phyloP scores from a whole-genome alignment of 2,797 vertebrate species.

The Melanotaenia maccullochi region DNA sequence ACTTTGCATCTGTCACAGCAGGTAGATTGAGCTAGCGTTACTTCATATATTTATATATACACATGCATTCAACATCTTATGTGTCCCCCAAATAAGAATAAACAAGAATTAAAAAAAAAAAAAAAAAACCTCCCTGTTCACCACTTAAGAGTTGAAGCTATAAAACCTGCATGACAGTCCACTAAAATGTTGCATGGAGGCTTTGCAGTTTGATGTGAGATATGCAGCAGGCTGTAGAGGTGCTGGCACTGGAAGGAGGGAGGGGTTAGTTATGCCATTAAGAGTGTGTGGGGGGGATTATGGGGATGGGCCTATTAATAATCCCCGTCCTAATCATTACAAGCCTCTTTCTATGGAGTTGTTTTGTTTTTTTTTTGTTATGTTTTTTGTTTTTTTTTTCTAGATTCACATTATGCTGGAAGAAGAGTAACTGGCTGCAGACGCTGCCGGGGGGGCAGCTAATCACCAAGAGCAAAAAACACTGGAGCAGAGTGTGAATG shows the following conservation, averaged over 20 bases:
- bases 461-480: conserved; percentile 91
- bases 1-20: conserved; percentile 94
- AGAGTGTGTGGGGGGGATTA: conserved; percentile 79
- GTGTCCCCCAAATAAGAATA: conserved; percentile 74
- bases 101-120: conserved; percentile 81
- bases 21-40: conserved; percentile 94
- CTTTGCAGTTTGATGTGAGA: conserved; percentile 85
- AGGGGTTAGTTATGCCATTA: conserved; percentile 75
- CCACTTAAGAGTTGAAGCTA: conserved; percentile 90
- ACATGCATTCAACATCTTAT: conserved; percentile 96
- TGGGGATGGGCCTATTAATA: conserved; percentile 73
- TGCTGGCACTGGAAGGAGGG: conserved; percentile 68
- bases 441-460: conserved; percentile 84
- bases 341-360: conserved; percentile 67
- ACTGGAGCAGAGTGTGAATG: conserved; percentile 91
- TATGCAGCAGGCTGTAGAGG: conserved; percentile 88
- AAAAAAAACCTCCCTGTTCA: conserved; percentile 85
- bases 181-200: conserved; percentile 84
- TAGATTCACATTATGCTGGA: conserved; percentile 86
- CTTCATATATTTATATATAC: conserved; percentile 84
- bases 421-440: conserved; percentile 90
- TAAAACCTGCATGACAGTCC: conserved; percentile 94
- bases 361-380: not conserved
- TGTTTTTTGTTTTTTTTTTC: conserved; percentile 42
- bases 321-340: conserved; percentile 59